phyloP scores from a whole-genome alignment of 2,113 vertebrate genomes.

The Zapus hudsonius region DNA sequence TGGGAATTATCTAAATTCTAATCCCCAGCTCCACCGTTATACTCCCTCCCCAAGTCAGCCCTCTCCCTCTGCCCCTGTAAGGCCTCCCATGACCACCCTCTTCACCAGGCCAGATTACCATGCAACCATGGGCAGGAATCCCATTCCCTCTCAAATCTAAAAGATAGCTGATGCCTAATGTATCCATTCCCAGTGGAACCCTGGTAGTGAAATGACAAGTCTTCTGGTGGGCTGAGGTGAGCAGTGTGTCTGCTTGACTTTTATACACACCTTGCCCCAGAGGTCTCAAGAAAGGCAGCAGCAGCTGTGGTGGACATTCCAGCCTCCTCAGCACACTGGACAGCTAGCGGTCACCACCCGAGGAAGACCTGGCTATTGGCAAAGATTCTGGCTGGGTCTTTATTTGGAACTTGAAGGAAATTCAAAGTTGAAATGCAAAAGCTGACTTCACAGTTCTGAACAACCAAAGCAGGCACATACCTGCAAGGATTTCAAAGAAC shows the following conservation, averaged over 20 bases:
- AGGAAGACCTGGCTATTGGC: neutral
- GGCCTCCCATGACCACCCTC: neutral
- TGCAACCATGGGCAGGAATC: neutral
- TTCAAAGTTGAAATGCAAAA: conserved; percentile 22
- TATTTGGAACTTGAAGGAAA: neutral
- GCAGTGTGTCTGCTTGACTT: neutral
- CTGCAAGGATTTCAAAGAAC: neutral
- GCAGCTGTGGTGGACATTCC: neutral
- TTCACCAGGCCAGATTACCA: conserved; percentile 2
- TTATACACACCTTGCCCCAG: neutral
- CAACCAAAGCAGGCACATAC: neutral
- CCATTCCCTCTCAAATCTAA: neutral
- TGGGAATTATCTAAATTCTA: too few relatives aligned
- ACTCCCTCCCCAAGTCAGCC: neutral
- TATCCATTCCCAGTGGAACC: neutral
- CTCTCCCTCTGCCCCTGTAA: neutral
- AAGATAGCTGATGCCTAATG: neutral
- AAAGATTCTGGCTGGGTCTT: neutral
- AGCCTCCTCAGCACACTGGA: neutral
- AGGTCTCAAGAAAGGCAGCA: neutral
- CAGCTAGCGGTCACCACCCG: neutral
- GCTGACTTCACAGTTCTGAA: conserved; percentile 8
- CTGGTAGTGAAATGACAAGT: neutral
- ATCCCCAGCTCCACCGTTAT: too few relatives aligned
- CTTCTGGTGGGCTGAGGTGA: neutral